These are phyloP conservation scores for Hirtodrosophila trivittata DNA, from an alignment of 2,888 invertebrate species.

Conservation along the genomic window DNA sequence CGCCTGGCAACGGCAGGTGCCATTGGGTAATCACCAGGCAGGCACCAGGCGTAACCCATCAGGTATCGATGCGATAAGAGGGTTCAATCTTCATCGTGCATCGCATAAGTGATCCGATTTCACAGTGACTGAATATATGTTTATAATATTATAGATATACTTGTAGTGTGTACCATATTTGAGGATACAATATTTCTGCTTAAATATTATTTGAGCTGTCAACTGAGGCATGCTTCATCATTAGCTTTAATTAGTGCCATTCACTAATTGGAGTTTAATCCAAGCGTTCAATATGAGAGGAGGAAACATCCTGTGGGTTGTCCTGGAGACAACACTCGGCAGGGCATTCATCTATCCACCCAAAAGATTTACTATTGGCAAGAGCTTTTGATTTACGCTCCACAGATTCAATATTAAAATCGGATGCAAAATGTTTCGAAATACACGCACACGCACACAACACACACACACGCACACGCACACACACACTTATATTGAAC, in stretches of 20 bases:
- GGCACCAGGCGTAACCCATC: neutral
- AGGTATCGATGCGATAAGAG: too few relatives aligned
- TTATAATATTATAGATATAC: too few relatives aligned
- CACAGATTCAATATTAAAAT: constrained; percentile 75
- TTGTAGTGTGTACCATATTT: neutral
- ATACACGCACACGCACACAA: constrained; percentile 14
- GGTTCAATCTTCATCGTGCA: neutral
- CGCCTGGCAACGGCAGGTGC: constrained; percentile 31
- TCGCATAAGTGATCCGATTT: neutral
- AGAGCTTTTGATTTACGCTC: constrained; percentile 56
- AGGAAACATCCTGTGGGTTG: constrained; percentile 8
- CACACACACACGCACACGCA: constrained; percentile 15
- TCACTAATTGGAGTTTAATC: constrained; percentile 43
- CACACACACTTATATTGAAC: constrained; percentile 37
- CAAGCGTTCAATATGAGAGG: neutral
- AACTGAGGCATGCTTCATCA: neutral
- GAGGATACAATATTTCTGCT: neutral
- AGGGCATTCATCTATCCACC: neutral
- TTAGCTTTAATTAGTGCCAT: constrained; percentile 1
- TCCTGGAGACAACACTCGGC: neutral
- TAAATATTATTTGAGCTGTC: neutral
- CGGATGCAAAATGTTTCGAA: constrained; percentile 72
- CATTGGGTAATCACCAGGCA: neutral
- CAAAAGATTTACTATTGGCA: constrained; percentile 44
- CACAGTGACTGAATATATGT: neutral